phyloP scores from a whole-genome alignment of 2,113 vertebrate genomes.

The Perognathus longimembris region DNA sequence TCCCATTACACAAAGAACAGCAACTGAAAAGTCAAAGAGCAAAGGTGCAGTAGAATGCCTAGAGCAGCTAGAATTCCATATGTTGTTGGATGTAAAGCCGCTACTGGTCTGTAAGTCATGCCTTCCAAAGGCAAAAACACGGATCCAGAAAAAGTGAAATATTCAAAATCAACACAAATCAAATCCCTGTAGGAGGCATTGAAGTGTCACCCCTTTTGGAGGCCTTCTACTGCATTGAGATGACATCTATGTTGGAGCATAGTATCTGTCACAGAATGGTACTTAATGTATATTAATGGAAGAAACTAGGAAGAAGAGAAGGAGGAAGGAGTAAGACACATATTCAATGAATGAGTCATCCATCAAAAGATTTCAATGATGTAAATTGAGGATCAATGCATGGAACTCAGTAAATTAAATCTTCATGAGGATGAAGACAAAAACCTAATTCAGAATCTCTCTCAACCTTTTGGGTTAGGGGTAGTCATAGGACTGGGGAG shows the following conservation, averaged over 20 bases:
- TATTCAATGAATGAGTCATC: slow-evolving; percentile 33
- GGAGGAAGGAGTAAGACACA: not conserved
- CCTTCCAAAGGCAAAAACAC: not conserved
- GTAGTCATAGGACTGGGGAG: not conserved
- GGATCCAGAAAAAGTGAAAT: not conserved
- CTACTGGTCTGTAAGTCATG: not conserved
- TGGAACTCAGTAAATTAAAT: slow-evolving; percentile 52
- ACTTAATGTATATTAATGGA: not conserved
- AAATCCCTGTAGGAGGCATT: not conserved
- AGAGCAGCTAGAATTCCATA: not conserved
- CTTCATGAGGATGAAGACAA: slow-evolving; percentile 21
- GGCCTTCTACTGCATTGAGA: not conserved
- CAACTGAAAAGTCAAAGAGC: not conserved
- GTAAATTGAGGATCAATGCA: slow-evolving; percentile 12
- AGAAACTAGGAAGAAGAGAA: not conserved
- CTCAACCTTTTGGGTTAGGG: not conserved
- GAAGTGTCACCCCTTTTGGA: not conserved
- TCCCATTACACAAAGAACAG: not conserved
- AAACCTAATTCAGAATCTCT: not conserved
- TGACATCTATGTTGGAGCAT: not conserved
- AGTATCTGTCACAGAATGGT: not conserved
- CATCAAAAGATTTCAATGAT: slow-evolving; percentile 39
- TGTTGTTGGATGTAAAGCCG: not conserved
- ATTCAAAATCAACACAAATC: not conserved
- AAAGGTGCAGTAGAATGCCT: not conserved